These are phyloP conservation scores for Nibea albiflora DNA, from an alignment of 2,113 vertebrate genomes.

Conservation along the genomic window DNA sequence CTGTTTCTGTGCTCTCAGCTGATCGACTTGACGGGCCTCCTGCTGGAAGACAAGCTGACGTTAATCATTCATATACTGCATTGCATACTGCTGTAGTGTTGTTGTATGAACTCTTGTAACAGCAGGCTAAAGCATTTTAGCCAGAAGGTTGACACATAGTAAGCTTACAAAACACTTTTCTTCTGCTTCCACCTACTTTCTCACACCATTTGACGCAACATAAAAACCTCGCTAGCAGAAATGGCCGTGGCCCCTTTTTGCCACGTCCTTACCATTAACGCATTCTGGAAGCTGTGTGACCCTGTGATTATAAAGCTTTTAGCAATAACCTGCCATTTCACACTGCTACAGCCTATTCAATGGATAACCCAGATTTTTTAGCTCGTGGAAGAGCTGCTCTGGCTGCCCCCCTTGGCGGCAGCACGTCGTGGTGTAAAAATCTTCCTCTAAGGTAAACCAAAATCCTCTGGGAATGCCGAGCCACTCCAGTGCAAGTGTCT, in stretches of 20 bases:
- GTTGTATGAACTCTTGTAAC: too few relatives aligned
- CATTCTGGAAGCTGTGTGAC: constrained; percentile 10
- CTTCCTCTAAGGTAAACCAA: constrained; percentile 12
- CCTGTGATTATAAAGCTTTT: constrained; percentile 24
- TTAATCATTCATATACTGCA: too few relatives aligned
- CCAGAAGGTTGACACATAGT: too few relatives aligned
- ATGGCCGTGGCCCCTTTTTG: neutral
- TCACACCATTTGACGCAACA: neutral
- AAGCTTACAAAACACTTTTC: neutral
- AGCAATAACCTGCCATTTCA: constrained; percentile 6
- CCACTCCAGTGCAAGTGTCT: constrained; percentile 18
- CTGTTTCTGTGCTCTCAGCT: constrained; percentile 78
- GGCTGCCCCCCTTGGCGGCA: constrained; percentile 11
- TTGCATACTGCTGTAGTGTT: too few relatives aligned
- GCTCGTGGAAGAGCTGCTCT: constrained; percentile 9
- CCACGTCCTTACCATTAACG: neutral
- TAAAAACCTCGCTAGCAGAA: neutral
- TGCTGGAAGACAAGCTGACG: constrained; percentile 55
- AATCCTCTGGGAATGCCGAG: constrained; percentile 22
- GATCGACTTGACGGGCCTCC: constrained; percentile 80
- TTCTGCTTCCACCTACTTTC: neutral
- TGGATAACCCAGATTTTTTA: constrained; percentile 15
- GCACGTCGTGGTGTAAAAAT: constrained; percentile 15
- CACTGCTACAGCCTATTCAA: neutral
- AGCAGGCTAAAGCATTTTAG: too few relatives aligned